Evolutionary conservation across 2,888 invertebrate genomes (phyloP).

Genomic region (Leucophenga maculata): DNA sequence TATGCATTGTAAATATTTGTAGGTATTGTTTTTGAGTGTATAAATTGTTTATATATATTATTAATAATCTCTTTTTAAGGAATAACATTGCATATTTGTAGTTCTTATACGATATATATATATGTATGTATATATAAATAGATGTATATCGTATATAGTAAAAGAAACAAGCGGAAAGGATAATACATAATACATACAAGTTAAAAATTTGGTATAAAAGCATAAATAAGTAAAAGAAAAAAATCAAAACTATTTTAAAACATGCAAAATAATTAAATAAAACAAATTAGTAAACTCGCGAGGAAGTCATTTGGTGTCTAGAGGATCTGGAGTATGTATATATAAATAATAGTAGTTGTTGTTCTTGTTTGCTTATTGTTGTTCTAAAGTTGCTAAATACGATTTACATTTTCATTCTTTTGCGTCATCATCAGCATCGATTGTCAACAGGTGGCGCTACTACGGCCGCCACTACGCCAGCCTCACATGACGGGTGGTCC

Average conservation of each 20-base stretch:
- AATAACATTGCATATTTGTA: constrained; percentile 65
- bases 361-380: constrained; percentile 28
- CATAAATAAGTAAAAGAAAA: constrained; percentile 2
- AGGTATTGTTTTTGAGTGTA: constrained; percentile 30
- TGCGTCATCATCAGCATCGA: constrained; percentile 10
- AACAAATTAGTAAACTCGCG: constrained; percentile 4
- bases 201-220: constrained; percentile 13
- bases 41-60: constrained; percentile 48
- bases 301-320: constrained; percentile 24
- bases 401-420: too few relatives aligned
- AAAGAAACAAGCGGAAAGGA: too few relatives aligned
- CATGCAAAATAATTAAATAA: constrained; percentile 7
- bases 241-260: not conserved
- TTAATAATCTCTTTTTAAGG: constrained; percentile 66
- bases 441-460: constrained; percentile 65
- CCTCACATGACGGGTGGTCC: constrained; percentile 52
- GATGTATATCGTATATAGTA: too few relatives aligned
- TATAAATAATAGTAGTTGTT: not conserved
- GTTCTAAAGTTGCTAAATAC: constrained; percentile 19
- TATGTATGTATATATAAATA: too few relatives aligned
- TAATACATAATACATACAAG: too few relatives aligned
- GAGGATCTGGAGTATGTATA: constrained; percentile 1
- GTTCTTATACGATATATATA: too few relatives aligned
- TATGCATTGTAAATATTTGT: constrained; percentile 33
- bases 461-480: constrained; percentile 57